These are phyloP conservation scores for Henicopernis longicauda DNA, from an alignment of 2,113 vertebrate genomes.

Conservation along the genomic window DNA sequence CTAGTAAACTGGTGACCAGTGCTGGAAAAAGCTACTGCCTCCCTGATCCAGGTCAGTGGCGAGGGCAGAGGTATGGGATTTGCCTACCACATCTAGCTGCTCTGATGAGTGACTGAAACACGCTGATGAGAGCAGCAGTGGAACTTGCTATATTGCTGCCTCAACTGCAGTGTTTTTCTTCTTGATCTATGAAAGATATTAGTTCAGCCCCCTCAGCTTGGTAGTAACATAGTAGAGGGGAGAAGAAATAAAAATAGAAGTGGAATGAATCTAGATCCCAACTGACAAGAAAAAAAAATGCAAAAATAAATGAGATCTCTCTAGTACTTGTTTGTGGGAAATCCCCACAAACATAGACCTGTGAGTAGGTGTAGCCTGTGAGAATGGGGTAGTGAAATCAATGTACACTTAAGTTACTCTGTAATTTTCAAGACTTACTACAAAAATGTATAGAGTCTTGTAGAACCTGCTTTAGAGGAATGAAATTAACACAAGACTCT, in stretches of 20 bases:
- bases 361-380: neutral
- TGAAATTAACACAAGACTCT: neutral
- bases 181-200: neutral
- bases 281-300: neutral
- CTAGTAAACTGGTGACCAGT: conserved; percentile 2
- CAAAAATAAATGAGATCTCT: neutral
- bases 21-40: neutral
- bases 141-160: neutral
- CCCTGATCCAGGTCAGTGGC: neutral
- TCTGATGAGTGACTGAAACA: neutral
- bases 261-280: neutral
- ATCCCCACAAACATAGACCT: neutral
- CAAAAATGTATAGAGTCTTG: neutral
- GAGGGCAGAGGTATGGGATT: neutral
- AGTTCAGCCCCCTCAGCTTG: neutral
- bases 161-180: neutral
- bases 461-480: neutral
- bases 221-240: neutral
- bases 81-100: neutral
- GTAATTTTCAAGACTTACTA: neutral
- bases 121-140: neutral
- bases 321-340: neutral
- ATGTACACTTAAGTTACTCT: neutral
- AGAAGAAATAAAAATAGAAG: neutral
- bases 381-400: neutral